These are phyloP conservation scores for Anableps anableps DNA, from an alignment of 2,797 vertebrate genomes.

Conservation along the genomic window DNA sequence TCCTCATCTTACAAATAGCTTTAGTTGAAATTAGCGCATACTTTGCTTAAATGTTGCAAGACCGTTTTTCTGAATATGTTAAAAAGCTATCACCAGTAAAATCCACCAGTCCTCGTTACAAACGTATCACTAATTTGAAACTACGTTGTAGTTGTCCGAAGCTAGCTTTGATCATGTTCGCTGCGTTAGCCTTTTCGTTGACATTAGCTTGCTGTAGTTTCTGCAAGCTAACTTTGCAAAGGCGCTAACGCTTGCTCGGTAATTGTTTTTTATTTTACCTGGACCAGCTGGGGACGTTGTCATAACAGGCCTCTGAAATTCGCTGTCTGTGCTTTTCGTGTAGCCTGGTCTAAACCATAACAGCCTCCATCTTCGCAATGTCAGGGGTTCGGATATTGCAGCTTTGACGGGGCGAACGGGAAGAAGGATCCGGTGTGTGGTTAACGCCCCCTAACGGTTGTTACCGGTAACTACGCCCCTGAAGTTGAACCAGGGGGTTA, in stretches of 20 bases:
- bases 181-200: slow-evolving; percentile 57
- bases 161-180: slow-evolving; percentile 49
- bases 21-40: slow-evolving; percentile 14
- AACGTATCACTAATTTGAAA: slow-evolving; percentile 24
- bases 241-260: slow-evolving; percentile 16
- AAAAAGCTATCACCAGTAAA: not conserved
- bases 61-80: not conserved
- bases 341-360: slow-evolving; percentile 63
- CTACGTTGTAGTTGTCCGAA: slow-evolving; percentile 29
- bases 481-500: not conserved
- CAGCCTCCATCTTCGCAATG: slow-evolving; percentile 78
- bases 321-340: slow-evolving; percentile 39
- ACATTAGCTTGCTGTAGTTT: slow-evolving; percentile 65
- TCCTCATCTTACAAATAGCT: slow-evolving; percentile 21
- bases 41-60: not conserved
- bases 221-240: slow-evolving; percentile 44
- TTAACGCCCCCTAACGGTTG: slow-evolving; percentile 52
- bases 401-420: slow-evolving; percentile 62
- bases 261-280: slow-evolving; percentile 62
- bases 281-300: slow-evolving; percentile 56
- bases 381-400: slow-evolving; percentile 63
- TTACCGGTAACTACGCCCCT: slow-evolving; percentile 3
- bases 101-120: fast-evolving
- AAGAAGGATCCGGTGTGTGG: slow-evolving; percentile 22
- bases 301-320: slow-evolving; percentile 67